phyloP scores from a whole-genome alignment of 2,888 invertebrate species.

The Linnaemya vulpina region DNA sequence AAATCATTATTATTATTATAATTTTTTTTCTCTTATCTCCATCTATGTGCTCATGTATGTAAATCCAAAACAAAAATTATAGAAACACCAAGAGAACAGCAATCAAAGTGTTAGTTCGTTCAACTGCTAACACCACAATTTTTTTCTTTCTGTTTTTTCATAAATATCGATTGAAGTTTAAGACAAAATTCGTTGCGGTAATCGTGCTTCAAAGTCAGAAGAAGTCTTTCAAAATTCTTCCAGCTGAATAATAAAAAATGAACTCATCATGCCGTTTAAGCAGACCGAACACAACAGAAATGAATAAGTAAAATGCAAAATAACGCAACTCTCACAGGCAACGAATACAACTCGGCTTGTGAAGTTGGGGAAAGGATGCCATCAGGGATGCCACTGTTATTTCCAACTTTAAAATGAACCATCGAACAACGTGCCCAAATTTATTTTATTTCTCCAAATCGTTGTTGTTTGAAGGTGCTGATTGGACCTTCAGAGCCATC shows the following conservation, averaged over 20 bases:
- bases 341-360: neutral
- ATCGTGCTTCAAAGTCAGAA: slow-evolving; percentile 64
- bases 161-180: slow-evolving; percentile 67
- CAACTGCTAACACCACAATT: slow-evolving; percentile 61
- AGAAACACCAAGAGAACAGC: slow-evolving; percentile 48
- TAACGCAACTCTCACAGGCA: neutral
- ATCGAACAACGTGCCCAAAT: no score
- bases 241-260: slow-evolving; percentile 38
- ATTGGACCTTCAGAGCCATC: no score
- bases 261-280: slow-evolving; percentile 61
- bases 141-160: neutral
- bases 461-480: no score
- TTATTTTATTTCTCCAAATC: no score
- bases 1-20: slow-evolving; percentile 52
- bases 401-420: no score
- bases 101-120: slow-evolving; percentile 66
- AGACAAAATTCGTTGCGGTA: slow-evolving; percentile 66
- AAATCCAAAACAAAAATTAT: slow-evolving; percentile 57
- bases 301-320: neutral
- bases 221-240: slow-evolving; percentile 43
- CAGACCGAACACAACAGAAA: slow-evolving; percentile 14
- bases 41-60: slow-evolving; percentile 36
- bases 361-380: neutral
- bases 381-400: no score
- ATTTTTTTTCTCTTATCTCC: slow-evolving; percentile 47